Percentiles rank a stretch among this genome's conserved stretches.
These are phyloP conservation scores for Euleptes europaea DNA, from an alignment of 2,113 vertebrate species.

Conservation along the genomic window DNA sequence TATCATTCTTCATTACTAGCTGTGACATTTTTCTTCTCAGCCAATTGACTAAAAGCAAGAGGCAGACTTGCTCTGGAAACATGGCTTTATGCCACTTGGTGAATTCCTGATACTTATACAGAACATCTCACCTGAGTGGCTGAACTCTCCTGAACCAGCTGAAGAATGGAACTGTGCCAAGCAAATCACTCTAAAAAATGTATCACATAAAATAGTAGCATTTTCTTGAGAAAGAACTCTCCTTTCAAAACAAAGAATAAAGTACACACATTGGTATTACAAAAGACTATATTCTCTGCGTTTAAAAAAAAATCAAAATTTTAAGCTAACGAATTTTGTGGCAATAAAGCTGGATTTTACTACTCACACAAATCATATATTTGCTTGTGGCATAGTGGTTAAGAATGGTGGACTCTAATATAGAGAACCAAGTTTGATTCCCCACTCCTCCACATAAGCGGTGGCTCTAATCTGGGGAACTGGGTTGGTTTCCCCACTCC, in stretches of 20 bases:
- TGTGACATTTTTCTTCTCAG: not conserved
- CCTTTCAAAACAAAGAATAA: not conserved
- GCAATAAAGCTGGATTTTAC: not conserved
- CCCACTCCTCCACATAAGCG: too few species aligned
- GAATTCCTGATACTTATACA: not conserved
- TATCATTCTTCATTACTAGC: not conserved
- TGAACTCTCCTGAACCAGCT: not conserved
- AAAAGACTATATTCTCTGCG: not conserved
- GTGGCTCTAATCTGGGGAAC: too few species aligned
- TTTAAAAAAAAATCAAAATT: not conserved
- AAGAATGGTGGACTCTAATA: too few species aligned
- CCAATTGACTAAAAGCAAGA: not conserved
- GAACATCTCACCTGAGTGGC: not conserved
- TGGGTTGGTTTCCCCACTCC: too few species aligned
- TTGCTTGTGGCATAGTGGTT: too few species aligned
- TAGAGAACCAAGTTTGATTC: too few species aligned
- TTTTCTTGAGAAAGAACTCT: not conserved
- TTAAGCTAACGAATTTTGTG: not conserved
- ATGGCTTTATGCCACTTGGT: not conserved
- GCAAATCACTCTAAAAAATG: not conserved
- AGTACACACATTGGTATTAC: not conserved
- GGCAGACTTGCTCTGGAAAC: not conserved
- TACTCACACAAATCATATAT: not conserved
- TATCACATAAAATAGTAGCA: constrained; percentile 6
- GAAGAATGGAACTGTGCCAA: constrained; percentile 1